These are phyloP conservation scores for Vicugna pacos DNA, from an alignment of 2,113 vertebrate genomes.

Conservation along the genomic window DNA sequence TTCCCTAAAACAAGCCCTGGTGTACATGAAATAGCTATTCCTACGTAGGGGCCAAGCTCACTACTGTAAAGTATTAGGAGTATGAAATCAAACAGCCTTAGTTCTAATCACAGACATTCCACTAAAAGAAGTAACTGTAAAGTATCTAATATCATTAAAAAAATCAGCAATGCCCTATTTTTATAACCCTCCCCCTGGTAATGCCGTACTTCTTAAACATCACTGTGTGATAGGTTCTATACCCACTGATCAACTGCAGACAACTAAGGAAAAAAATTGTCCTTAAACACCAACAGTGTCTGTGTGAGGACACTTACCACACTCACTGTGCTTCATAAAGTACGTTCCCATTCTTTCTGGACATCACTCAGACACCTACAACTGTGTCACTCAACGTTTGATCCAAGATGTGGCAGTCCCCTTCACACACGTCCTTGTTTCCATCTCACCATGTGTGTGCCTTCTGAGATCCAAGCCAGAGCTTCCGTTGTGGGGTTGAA, in stretches of 20 bases:
- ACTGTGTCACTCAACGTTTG: background rate
- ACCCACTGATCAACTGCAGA: background rate
- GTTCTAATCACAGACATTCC: background rate
- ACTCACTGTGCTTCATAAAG: background rate
- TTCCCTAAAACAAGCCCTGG: background rate
- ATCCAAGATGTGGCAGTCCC: background rate
- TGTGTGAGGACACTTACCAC: background rate
- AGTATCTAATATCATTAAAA: background rate
- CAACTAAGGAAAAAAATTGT: background rate
- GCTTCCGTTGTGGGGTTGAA: slow-evolving; percentile 37
- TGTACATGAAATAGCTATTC: background rate
- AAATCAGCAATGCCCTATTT: too few species aligned
- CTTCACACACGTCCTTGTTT: background rate
- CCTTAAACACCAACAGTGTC: background rate
- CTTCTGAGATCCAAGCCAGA: background rate
- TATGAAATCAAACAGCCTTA: background rate
- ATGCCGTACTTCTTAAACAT: background rate
- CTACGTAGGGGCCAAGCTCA: background rate
- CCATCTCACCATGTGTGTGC: background rate
- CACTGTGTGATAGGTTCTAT: background rate
- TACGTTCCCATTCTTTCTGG: background rate
- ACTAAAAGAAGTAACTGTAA: background rate
- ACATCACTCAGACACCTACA: background rate
- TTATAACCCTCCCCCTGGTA: background rate
- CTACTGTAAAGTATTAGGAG: background rate